Evolutionary conservation across 1,140 invertebrate genomes (phyloP).

Genomic region (Drosophila sulfurigaster): DNA sequence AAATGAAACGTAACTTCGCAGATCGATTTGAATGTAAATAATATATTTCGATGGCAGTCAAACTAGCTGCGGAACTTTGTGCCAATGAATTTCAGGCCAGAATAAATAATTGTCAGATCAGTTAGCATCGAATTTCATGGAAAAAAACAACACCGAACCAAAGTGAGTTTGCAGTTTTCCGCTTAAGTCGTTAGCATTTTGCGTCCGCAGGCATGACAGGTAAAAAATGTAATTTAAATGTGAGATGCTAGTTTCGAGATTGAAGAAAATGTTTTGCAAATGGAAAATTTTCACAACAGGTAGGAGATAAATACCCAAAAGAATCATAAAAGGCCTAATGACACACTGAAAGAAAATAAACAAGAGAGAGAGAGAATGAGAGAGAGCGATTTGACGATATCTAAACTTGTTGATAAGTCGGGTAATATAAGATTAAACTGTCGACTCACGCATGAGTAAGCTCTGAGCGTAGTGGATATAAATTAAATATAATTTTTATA

Average conservation of each 20-base stretch:
- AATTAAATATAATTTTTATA: conserved; percentile 17
- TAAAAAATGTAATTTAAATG: conserved; percentile 45
- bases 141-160: conserved; percentile 9
- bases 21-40: too few relatives aligned
- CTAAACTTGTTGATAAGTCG: conserved; percentile 23
- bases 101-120: conserved; percentile 19
- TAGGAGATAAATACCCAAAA: conserved; percentile 23
- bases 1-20: not conserved
- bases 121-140: conserved; percentile 28
- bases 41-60: too few relatives aligned
- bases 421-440: conserved; percentile 7
- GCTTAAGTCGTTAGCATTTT: conserved; percentile 21
- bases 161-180: conserved; percentile 41
- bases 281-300: conserved; percentile 24
- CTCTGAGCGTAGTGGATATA: conserved; percentile 9
- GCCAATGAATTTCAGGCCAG: not conserved
- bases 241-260: conserved; percentile 11
- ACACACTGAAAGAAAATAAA: not conserved
- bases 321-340: conserved; percentile 28
- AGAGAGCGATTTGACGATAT: not conserved
- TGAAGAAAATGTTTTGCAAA: conserved; percentile 24
- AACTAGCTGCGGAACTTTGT: not conserved
- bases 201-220: conserved; percentile 17
- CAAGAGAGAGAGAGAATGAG: not conserved
- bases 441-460: conserved; percentile 29